Base-by-base conservation (phyloP, 2,797 vertebrate species). In the Thaleichthys pacificus region DNA sequence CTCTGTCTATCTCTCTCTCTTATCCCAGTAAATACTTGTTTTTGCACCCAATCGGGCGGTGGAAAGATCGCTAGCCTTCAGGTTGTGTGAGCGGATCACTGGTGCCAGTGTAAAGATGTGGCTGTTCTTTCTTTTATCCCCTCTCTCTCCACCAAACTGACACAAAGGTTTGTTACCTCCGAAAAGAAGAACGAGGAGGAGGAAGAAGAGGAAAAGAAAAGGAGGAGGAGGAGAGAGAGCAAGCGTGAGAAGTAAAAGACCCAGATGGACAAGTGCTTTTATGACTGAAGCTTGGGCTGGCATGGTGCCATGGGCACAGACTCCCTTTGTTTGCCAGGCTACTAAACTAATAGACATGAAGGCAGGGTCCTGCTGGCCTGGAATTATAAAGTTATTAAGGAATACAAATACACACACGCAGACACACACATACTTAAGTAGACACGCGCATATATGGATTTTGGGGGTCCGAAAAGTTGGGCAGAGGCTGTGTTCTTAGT, bases 271-370 rank as follows among this genome's bases (percentile, higher is more conserved):
- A 81, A 88, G 88, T 92, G 91, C 91, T 92, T 91, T 89, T 88
- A 88, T 86, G 92, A 90, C 88, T 92, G 89, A 88, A 90, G 92
- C 91, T 89, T 85, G 84, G 85, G 85, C 87, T 95, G 95, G 95
- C 93, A 90, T 69, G 0, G 70, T 91, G 94, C 94, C 94, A 94
- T 80, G 79, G 81, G 86, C 92, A 91, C 90, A 93, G 91, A 87
- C 88, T 94, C 86, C 87, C 91, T 93, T 93, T 93, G 91, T 95
- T 95, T 94, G 93, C 92, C 87, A 88, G 86, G 87, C 81, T 92
- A 90, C 89, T 93, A 91, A 93, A 92, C 93, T 93, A 90, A 91
- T 92, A 93, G 93, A 95, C 93, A 92, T 93, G 92, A 93, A 93
- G 92, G 90, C 91, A 92, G 90, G 92, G 94, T 94, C 93, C 92